Base-by-base conservation (phyloP, 2,113 vertebrate species). In the Cavia aperea region DNA sequence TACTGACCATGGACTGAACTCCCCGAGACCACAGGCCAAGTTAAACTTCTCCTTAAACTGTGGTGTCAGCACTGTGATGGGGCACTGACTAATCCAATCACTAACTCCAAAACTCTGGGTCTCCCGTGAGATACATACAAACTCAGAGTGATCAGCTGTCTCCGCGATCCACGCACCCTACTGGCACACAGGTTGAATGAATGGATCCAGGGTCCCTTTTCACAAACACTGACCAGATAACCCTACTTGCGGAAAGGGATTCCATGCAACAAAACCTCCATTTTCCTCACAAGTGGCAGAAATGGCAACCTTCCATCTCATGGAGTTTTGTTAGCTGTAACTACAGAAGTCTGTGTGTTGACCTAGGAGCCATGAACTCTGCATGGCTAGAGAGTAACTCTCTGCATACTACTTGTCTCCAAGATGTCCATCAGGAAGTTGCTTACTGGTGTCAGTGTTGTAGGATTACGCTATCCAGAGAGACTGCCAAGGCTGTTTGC, bases 111-210 rank as follows among this genome's bases (percentile, higher is more conserved):
- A 23, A 31, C 39, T 7, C 70, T 18, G 7, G 21, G 46, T 31
- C 75, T 60, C 39, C 49, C 9, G 5, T 29, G 29, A 31, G 16
- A 18, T 4, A 31, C 9, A 10, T 33, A 49, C 14, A 58, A 33
- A 31, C 31, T 24, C 56, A n/a, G 49, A 60, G 36, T 1, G 12
- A 11, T 43, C 65, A 31, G 36, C 0, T 19, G 9, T 18, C 39
- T 10, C 7, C 1, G 3, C 1, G 36, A 33, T 1, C 66, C 39
- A 19, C 6, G 26, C 9, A 6, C 81, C 56, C 31, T 36, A 3
- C 0, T 8, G 9, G 39, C 19, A 26, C 1, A 7, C 4, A 23
- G 23, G n/a, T 13, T 16, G 66, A 7, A 36, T 29, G 3, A 16
- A 5, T 18, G 5, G 24, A 33, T 14, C 33, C 6, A 24, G 24